A percentile compares a stretch with the other conserved stretches of the same genome.
These are phyloP conservation scores for Ariopsis seemanni DNA, from an alignment of 2,113 vertebrate genomes.

Conservation along the genomic window DNA sequence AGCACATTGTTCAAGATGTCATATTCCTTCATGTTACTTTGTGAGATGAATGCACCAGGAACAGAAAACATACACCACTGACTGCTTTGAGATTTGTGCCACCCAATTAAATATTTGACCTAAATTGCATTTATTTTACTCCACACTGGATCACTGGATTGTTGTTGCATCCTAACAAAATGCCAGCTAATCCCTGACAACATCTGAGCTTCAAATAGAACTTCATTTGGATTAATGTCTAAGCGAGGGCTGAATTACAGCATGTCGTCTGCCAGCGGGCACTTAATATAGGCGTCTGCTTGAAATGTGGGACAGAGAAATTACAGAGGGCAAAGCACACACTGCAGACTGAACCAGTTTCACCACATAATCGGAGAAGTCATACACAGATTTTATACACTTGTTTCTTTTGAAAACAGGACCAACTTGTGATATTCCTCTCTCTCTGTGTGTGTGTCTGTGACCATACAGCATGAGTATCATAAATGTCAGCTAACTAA, in stretches of 20 bases:
- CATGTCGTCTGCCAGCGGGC: neutral
- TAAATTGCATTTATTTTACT: neutral
- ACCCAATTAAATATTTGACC: neutral
- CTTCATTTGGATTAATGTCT: constrained; percentile 24
- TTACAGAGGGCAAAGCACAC: neutral
- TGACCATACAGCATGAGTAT: no score
- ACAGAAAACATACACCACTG: neutral
- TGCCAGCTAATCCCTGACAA: constrained; percentile 11
- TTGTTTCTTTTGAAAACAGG: neutral
- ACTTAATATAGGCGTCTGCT: neutral
- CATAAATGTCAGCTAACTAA: neutral
- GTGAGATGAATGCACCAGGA: neutral
- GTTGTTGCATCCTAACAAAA: neutral
- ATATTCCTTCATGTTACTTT: constrained; percentile 19
- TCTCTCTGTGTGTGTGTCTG: no score
- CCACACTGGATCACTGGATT: neutral
- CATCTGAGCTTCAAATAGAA: constrained; percentile 27
- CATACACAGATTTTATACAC: neutral
- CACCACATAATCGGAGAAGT: neutral
- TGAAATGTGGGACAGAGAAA: neutral
- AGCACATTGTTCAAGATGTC: constrained; percentile 24
- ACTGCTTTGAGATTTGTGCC: neutral
- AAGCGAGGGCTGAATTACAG: constrained; percentile 24
- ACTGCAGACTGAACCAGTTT: neutral
- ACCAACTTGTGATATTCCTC: neutral